Percentiles rank a stretch among this genome's conserved stretches.
These are phyloP conservation scores for Baryphthengus martii DNA, from an alignment of 2,113 vertebrate species.

Conservation along the genomic window DNA sequence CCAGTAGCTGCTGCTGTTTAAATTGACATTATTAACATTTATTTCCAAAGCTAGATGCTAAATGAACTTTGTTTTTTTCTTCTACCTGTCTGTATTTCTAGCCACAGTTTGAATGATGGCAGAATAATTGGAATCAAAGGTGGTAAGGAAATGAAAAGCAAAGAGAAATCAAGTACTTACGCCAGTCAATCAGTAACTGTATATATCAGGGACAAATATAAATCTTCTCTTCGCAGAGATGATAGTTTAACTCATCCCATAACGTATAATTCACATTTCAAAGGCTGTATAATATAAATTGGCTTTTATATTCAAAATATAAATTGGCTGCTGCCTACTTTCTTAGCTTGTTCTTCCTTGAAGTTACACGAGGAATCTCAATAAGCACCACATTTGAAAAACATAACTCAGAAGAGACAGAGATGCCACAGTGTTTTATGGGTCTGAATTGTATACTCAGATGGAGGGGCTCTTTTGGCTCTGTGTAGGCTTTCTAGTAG, in stretches of 20 bases:
- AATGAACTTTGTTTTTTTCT: neutral
- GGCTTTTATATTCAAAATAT: neutral
- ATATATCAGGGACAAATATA: neutral
- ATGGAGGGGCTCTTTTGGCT: neutral
- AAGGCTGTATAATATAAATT: neutral
- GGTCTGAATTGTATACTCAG: neutral
- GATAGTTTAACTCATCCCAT: neutral
- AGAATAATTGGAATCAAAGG: constrained; percentile 27
- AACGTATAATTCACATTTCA: neutral
- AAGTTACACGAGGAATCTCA: neutral
- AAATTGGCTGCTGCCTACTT: neutral
- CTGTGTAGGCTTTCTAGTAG: neutral
- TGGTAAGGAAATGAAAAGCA: constrained; percentile 7
- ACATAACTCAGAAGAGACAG: neutral
- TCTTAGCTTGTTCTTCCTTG: neutral
- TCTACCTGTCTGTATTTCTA: neutral
- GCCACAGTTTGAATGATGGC: neutral
- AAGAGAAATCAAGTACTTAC: neutral
- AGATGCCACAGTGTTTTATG: neutral
- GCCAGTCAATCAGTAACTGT: neutral
- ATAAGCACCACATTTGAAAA: neutral
- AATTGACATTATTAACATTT: constrained; percentile 50
- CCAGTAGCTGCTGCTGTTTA: neutral
- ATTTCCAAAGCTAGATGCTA: constrained; percentile 8
- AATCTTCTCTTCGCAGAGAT: neutral